Evolutionary conservation across 2,113 vertebrate species (phyloP), one percentile per base, ranked within the genome.

Genomic region (Pycnonotus jocosus): DNA sequence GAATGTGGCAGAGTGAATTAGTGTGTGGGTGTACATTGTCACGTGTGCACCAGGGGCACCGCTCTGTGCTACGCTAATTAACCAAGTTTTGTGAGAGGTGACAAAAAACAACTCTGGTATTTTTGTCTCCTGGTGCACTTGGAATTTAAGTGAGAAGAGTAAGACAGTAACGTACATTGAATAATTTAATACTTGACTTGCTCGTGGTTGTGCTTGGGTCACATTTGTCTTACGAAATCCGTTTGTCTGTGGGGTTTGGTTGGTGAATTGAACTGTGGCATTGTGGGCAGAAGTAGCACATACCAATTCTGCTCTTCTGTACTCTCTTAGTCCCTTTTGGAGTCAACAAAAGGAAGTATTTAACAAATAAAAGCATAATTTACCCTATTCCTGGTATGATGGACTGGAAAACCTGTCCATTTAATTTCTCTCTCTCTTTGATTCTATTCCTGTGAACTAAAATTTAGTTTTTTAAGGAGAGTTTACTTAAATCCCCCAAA

Each of bases 41-140:
- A 95, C 54, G 20, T 92, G 94, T 72, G 74, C 80, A 88, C 74
- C 83, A 50, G 90, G 93, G 93, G 76, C 93, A 93, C 69, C 5
- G 6, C 79, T 95, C 88, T 0, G 7, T 93, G 88, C 89, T 64
- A 81, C 4, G 10, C 90, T 97, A 91, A 96, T 96, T 95, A 96
- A 91, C 90, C 64, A 60, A 92, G 93, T 88, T 95, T 88, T 94
- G 81, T 77, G 88, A 93, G 94, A 96, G 81, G 94, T 92, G 95
- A 77, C 81, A 83, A 90, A 95, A 93, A 65, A 2, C 45, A 74
- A 31, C 91, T 81, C 83, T 58, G 91, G 35, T 92, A 81, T 90
- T 96, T 94, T 82, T 93, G 83, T 88, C 90, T 70, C 60, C 42
- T 38, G 35, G 61, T 88, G 81, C 5, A 3, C 66, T 76, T 92